A percentile compares a stretch with the other conserved stretches of the same genome.
These are phyloP conservation scores for Hydropotes inermis DNA, from an alignment of 2,113 vertebrate genomes.

Conservation along the genomic window DNA sequence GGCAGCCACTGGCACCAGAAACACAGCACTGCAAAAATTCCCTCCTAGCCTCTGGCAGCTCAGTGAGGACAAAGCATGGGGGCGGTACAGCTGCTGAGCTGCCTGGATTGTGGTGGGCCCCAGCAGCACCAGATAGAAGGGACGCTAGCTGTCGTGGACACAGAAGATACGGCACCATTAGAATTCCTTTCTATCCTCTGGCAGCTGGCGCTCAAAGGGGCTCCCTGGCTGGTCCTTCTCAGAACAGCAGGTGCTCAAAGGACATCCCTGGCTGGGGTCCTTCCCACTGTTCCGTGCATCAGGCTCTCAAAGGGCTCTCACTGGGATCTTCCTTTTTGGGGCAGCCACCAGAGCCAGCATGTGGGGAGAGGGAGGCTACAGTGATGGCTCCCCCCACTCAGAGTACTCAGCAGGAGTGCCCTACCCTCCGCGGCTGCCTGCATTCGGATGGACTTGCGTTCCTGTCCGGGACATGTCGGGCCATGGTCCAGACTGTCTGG, in stretches of 20 bases:
- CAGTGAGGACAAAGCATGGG: rapidly evolving
- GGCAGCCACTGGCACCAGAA: neutral
- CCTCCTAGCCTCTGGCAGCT: neutral
- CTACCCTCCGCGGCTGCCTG: neutral
- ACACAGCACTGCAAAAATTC: neutral
- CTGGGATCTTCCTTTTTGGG: neutral
- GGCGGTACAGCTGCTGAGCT: neutral
- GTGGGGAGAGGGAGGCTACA: neutral
- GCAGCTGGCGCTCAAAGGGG: neutral
- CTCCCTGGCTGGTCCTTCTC: no score
- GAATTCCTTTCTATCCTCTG: neutral
- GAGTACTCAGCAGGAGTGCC: neutral
- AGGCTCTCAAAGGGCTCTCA: neutral
- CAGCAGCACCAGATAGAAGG: neutral
- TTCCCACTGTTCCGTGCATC: neutral
- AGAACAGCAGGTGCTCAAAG: neutral
- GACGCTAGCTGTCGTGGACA: neutral
- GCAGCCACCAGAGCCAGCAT: neutral
- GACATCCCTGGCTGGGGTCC: neutral
- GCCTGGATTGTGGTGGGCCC: neutral
- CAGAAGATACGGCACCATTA: neutral
- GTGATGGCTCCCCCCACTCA: neutral
- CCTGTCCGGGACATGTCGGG: neutral
- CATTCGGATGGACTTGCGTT: neutral
- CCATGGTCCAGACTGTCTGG: neutral